phyloP scores from a whole-genome alignment of 1,140 invertebrate genomes.

The Teleopsis dalmanni region DNA sequence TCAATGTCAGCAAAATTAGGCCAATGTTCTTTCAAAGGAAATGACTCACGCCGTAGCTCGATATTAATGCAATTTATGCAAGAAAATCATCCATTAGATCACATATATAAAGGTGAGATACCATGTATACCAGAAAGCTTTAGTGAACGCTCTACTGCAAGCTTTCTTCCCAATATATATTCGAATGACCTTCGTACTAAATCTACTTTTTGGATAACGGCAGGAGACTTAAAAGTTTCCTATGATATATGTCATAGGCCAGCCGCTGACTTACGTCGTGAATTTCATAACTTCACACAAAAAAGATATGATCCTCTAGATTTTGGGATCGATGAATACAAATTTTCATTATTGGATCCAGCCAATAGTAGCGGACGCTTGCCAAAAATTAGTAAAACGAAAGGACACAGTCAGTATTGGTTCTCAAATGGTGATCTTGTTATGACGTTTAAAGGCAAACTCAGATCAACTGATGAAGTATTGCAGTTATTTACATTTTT shows the following conservation, averaged over 20 bases:
- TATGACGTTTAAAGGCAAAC: slow-evolving; percentile 32
- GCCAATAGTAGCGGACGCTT: slow-evolving; percentile 13
- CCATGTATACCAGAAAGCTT: slow-evolving; percentile 6
- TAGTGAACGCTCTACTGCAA: slow-evolving; percentile 28
- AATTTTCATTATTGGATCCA: slow-evolving; percentile 13
- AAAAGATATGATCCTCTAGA: slow-evolving; percentile 29
- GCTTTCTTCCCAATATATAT: slow-evolving; percentile 29
- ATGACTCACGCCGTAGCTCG: slow-evolving; percentile 27
- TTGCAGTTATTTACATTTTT: slow-evolving; percentile 29
- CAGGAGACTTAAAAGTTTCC: slow-evolving; percentile 27
- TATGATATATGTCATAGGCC: slow-evolving; percentile 25
- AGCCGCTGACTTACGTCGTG: slow-evolving; percentile 22
- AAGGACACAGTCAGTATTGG: slow-evolving; percentile 37
- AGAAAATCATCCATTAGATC: slow-evolving; percentile 31
- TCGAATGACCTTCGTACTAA: no score
- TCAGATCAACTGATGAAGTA: slow-evolving; percentile 23
- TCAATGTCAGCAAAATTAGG: slow-evolving; percentile 8
- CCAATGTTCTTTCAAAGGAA: neutral
- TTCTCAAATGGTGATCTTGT: slow-evolving; percentile 35
- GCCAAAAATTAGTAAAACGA: slow-evolving; percentile 17
- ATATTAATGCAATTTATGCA: slow-evolving; percentile 35
- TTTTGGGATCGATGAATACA: slow-evolving; percentile 37
- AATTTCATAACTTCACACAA: slow-evolving; percentile 36
- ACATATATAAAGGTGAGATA: neutral
- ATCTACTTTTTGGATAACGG: slow-evolving; percentile 31